Conservation (phyloP, 2,888 invertebrate genomes). For the Nematopogon swammerdamellus region DNA sequence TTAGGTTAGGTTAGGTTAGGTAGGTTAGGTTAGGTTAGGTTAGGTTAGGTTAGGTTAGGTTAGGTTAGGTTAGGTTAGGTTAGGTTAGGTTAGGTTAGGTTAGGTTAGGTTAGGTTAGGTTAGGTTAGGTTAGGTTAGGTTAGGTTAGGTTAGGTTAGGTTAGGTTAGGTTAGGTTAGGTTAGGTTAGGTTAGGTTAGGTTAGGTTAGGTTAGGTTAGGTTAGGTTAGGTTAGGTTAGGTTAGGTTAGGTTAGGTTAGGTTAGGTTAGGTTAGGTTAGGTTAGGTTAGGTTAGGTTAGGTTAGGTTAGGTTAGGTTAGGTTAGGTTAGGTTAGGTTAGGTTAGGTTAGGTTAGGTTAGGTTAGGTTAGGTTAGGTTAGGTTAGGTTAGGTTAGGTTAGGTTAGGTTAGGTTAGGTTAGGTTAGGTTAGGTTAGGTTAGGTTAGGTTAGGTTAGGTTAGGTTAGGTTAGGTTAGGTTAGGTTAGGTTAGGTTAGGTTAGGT, state of each 20-base stretch:
- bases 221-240: conserved; percentile 9
- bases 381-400: conserved; percentile 7
- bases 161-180: conserved; percentile 4
- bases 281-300: conserved; percentile 7
- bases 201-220: conserved; percentile 8
- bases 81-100: conserved; percentile 4
- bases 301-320: conserved; percentile 7
- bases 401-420: conserved; percentile 7
- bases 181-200: conserved; percentile 4
- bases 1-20: conserved; percentile 3
- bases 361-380: conserved; percentile 7
- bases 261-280: conserved; percentile 6
- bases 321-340: conserved; percentile 7
- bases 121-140: conserved; percentile 4
- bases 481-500: conserved; percentile 7
- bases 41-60: conserved; percentile 4
- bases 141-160: conserved; percentile 4
- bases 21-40: too few species aligned
- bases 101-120: conserved; percentile 4
- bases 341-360: conserved; percentile 7
- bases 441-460: conserved; percentile 7
- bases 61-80: conserved; percentile 4
- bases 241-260: conserved; percentile 8
- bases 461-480: conserved; percentile 7
- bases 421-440: conserved; percentile 7